These are phyloP conservation scores for Laupala kohalensis DNA, from an alignment of 1,140 invertebrate species.

Conservation along the genomic window DNA sequence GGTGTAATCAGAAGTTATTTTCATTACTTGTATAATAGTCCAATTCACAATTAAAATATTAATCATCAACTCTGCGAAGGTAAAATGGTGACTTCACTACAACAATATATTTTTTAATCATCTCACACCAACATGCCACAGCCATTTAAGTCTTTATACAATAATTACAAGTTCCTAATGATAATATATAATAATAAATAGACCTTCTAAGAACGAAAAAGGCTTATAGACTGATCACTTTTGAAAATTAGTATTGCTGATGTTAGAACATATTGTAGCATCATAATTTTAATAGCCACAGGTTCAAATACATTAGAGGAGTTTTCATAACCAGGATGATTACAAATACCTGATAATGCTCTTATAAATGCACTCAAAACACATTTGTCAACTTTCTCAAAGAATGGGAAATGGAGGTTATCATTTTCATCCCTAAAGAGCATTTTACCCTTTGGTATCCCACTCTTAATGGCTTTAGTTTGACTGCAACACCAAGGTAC, in stretches of 20 bases:
- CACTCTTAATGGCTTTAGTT: too few relatives aligned
- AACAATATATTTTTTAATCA: too few relatives aligned
- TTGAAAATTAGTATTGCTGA: background rate
- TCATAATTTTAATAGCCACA: background rate
- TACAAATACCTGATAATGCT: background rate
- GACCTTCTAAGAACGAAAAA: background rate
- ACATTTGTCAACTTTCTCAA: background rate
- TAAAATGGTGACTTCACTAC: too few relatives aligned
- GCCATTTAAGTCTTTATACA: too few relatives aligned
- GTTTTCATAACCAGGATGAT: background rate
- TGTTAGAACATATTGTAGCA: background rate
- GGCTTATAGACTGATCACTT: background rate
- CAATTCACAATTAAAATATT: too few relatives aligned
- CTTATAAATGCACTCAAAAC: background rate
- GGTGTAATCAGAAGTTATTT: too few relatives aligned
- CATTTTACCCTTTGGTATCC: too few relatives aligned
- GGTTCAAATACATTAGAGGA: background rate
- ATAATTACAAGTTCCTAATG: background rate
- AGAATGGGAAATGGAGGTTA: background rate
- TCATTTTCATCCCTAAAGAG: too few relatives aligned
- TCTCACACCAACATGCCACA: too few relatives aligned
- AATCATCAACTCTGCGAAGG: too few relatives aligned
- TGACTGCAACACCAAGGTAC: too few relatives aligned
- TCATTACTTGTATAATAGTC: too few relatives aligned
- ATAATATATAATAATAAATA: background rate